A percentile compares a stretch with the other conserved stretches of the same genome.
phyloP scores from a whole-genome alignment of 1,140 invertebrate genomes.

The Oreohelix idahoensis region DNA sequence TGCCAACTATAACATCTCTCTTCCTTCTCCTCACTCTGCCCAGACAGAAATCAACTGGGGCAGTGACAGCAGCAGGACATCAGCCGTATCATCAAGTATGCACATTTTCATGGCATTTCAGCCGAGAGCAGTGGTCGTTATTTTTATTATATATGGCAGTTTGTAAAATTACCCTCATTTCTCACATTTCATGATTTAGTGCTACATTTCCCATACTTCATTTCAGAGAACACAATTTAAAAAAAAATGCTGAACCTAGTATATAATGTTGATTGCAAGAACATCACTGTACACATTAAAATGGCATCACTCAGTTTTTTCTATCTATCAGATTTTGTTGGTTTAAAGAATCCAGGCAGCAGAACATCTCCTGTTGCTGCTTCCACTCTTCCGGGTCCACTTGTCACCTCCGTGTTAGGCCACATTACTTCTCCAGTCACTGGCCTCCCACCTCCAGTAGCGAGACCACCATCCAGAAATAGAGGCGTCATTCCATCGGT shows the following conservation, averaged over 20 bases:
- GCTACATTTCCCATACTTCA: too few relatives aligned
- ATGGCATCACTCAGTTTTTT: too few relatives aligned
- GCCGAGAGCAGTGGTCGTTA: too few relatives aligned
- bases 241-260: too few relatives aligned
- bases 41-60: conserved; percentile 58
- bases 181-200: too few relatives aligned
- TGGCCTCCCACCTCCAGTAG: conserved; percentile 40
- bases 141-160: too few relatives aligned
- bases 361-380: conserved; percentile 32
- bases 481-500: conserved; percentile 51
- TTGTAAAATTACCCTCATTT: too few relatives aligned
- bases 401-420: conserved; percentile 34
- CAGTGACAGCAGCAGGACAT: conserved; percentile 48
- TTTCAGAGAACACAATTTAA: too few relatives aligned
- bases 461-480: conserved; percentile 52
- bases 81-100: conserved; percentile 38
- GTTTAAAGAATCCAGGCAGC: conserved; percentile 51
- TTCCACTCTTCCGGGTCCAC: neutral
- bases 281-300: too few relatives aligned
- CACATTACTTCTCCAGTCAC: conserved; percentile 44
- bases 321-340: conserved; percentile 50
- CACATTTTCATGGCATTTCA: neutral
- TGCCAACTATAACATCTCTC: conserved; percentile 61
- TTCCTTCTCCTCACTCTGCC: conserved; percentile 68
- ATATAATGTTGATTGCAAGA: too few relatives aligned